Conservation (phyloP, 2,888 invertebrate species). For the Drosophila recens region DNA sequence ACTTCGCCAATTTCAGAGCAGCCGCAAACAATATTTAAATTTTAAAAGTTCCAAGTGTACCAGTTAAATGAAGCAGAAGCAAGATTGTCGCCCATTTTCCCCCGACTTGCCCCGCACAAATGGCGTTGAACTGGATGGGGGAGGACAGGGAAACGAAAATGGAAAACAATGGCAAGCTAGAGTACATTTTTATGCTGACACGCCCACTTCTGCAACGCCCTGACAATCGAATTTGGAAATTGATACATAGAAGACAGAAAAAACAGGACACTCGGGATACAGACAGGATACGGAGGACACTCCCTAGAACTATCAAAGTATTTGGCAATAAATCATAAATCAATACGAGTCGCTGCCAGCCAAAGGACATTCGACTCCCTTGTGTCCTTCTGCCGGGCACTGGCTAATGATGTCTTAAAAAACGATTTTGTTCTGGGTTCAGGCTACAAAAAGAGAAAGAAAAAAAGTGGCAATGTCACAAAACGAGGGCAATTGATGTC, state of each 20-base stretch:
- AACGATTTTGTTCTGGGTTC: conserved; percentile 67
- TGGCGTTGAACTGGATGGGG: background rate
- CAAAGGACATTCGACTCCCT: conserved; percentile 41
- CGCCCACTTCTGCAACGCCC: conserved; percentile 56
- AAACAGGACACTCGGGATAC: conserved; percentile 4
- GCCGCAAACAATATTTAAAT: conserved; percentile 79
- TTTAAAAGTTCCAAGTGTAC: conserved; percentile 72
- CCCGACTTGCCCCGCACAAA: background rate
- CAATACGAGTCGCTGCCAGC: conserved; percentile 63
- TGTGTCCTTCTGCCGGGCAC: conserved; percentile 35
- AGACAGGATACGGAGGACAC: conserved; percentile 30
- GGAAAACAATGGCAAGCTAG: conserved; percentile 38
- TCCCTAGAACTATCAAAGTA: conserved; percentile 68
- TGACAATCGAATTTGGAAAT: conserved; percentile 73
- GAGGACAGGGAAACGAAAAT: background rate
- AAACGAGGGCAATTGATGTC: conserved; percentile 81
- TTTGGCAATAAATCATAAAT: conserved; percentile 82
- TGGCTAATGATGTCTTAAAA: conserved; percentile 82
- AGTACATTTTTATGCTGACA: conserved; percentile 37
- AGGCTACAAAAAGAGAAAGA: conserved; percentile 10
- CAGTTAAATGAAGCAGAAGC: conserved; percentile 85
- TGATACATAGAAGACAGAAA: conserved; percentile 57
- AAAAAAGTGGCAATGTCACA: conserved; percentile 66
- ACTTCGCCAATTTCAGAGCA: conserved; percentile 54
- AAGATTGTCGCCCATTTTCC: conserved; percentile 77